These are phyloP conservation scores for Sparus aurata DNA, from an alignment of 2,797 vertebrate species.

Conservation along the genomic window DNA sequence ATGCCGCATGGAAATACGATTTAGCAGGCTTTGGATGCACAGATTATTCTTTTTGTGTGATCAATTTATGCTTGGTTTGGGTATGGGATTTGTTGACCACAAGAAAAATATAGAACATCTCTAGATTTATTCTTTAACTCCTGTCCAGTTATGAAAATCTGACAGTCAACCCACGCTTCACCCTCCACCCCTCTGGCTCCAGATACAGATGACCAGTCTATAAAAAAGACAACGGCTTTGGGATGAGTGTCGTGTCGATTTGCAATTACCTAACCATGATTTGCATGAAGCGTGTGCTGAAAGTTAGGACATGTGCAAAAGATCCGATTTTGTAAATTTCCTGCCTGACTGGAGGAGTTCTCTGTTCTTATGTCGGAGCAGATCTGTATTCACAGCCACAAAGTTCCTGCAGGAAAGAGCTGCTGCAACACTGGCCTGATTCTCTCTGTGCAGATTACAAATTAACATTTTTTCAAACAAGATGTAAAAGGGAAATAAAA, in stretches of 20 bases:
- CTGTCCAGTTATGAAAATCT: too few species aligned
- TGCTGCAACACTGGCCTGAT: slow-evolving; percentile 3
- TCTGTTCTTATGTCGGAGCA: not conserved
- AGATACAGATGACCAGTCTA: too few species aligned
- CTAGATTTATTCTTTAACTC: not conserved
- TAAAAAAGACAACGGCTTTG: too few species aligned
- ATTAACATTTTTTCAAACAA: slow-evolving; percentile 32
- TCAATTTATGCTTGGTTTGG: too few species aligned
- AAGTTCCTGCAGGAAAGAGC: slow-evolving; percentile 34
- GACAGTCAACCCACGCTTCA: too few species aligned
- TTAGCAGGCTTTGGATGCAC: too few species aligned
- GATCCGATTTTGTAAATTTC: not conserved
- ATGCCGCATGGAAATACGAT: too few species aligned
- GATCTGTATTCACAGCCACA: slow-evolving; percentile 48
- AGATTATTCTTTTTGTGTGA: too few species aligned
- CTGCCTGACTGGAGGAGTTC: not conserved
- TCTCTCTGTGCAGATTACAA: slow-evolving; percentile 25
- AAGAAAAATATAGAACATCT: too few species aligned
- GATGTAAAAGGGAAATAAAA: slow-evolving; percentile 44
- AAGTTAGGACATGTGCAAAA: slow-evolving; percentile 2
- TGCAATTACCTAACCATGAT: not conserved
- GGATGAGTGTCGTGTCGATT: not conserved
- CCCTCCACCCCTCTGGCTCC: too few species aligned
- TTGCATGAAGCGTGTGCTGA: not conserved
- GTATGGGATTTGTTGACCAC: too few species aligned